These are phyloP conservation scores for Pseudopleuronectes americanus DNA, from an alignment of 2,797 vertebrate genomes.

Conservation along the genomic window DNA sequence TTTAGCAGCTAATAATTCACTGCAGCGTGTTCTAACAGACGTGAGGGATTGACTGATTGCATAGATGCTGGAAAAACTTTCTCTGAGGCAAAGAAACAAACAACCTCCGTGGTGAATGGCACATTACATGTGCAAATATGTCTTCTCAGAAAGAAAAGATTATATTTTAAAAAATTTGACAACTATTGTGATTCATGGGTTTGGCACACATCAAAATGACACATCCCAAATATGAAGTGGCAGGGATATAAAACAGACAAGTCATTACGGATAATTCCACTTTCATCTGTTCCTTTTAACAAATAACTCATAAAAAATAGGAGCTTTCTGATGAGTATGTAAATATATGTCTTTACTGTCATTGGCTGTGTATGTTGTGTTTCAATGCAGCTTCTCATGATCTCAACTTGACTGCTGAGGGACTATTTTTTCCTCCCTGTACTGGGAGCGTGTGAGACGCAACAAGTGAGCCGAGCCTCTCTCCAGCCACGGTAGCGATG, in stretches of 20 bases:
- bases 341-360: slow-evolving; percentile 4
- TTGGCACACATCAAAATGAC: slow-evolving; percentile 42
- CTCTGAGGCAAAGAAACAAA: slow-evolving; percentile 48
- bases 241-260: slow-evolving; percentile 39
- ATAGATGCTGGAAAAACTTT: slow-evolving; percentile 57
- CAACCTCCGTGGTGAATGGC: slow-evolving; percentile 18
- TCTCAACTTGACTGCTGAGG: slow-evolving; percentile 14
- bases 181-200: slow-evolving; percentile 36
- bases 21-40: slow-evolving; percentile 59
- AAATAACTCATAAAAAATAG: slow-evolving; percentile 9
- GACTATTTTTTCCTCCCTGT: slow-evolving; percentile 24
- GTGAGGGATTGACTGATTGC: slow-evolving; percentile 38
- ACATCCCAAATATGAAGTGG: slow-evolving; percentile 29
- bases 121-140: slow-evolving; percentile 44
- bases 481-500: slow-evolving; percentile 51
- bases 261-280: slow-evolving; percentile 20
- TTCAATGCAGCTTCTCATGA: slow-evolving; percentile 14
- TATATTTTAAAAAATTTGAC: slow-evolving; percentile 15
- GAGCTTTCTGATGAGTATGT: slow-evolving; percentile 18
- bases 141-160: slow-evolving; percentile 29
- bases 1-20: slow-evolving; percentile 77
- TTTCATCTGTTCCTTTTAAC: slow-evolving; percentile 21
- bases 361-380: slow-evolving; percentile 9
- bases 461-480: slow-evolving; percentile 74
- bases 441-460: slow-evolving; percentile 48